Evolutionary conservation across 2,888 invertebrate species (phyloP), one percentile per base, ranked within the genome.

Genomic region (Pseudolycoriella hygida): DNA sequence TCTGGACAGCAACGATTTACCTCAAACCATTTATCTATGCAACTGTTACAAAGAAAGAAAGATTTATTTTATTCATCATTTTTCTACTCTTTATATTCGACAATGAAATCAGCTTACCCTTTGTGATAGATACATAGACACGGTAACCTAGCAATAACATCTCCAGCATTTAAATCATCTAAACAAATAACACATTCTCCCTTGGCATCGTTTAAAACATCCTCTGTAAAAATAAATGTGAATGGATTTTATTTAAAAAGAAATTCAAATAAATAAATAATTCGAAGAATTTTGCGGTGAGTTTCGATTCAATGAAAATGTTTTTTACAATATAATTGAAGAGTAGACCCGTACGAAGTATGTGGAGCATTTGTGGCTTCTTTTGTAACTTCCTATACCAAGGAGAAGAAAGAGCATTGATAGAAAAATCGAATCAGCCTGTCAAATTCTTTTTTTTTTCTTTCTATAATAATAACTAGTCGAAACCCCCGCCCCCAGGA

Each of bases 41-140:
- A 97, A 67, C 93, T 96, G 74, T 42, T 30, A 30, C 17, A 10
- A 15, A 4, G 34, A 5, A 12, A 12, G 11, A 34, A 34, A 34
- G 5, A 34, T 34, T 14, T 34, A 14, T 14, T 14, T 34, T 14
- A 34, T 14, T 14, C 5, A 12, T n/a, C n/a, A n/a, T n/a, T n/a
- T n/a, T n/a, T n/a, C n/a, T n/a, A n/a, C n/a, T n/a, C n/a, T n/a
- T n/a, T n/a, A n/a, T n/a, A 34, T 14, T 34, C 12, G 15, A 34
- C n/a, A 14, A 25, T 4, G 25, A 25, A 6, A 6, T 25, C 4
- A 25, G 25, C 46, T 70, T 67, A 93, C 93, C 81, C 81, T 76
- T 96, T 97, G 71, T 98, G 97, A 71, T 97, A 97, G 74, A 97
- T 90, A 79, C 97, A 97, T 60, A 98, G 83, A 72, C 97, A 97